Conservation (phyloP, 2,113 vertebrate genomes). For the Garra rufa region DNA sequence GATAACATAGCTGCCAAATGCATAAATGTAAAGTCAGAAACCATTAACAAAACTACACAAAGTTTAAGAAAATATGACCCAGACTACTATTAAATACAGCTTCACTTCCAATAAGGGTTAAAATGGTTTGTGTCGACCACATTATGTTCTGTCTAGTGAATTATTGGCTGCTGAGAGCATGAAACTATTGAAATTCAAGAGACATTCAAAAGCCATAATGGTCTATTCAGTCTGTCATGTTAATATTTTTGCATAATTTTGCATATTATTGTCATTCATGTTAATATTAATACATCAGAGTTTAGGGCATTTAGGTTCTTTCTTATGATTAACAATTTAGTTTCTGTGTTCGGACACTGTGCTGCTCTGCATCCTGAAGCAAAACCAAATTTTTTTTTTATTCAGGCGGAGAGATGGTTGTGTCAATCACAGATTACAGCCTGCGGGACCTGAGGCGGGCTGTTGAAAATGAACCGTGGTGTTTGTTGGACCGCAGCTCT, state of each 20-base stretch:
- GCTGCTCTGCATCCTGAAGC: not conserved
- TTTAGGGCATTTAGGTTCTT: not conserved
- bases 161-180: slow-evolving; percentile 9
- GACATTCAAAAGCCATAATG: not conserved
- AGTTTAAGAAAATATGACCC: not conserved
- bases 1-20: not conserved
- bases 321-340: not conserved
- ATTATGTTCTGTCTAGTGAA: not conserved
- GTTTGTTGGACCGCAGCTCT: slow-evolving; percentile 44
- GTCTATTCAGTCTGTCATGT: not conserved
- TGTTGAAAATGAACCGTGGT: slow-evolving; percentile 41
- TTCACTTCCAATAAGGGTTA: not conserved
- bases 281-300: not conserved
- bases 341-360: not conserved
- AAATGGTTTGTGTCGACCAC: not conserved
- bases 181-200: slow-evolving; percentile 12
- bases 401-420: not conserved
- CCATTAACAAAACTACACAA: slow-evolving; percentile 8
- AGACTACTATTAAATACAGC: not conserved
- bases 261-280: not conserved
- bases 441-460: slow-evolving; percentile 11
- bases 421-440: slow-evolving; percentile 46
- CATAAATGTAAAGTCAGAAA: not conserved
- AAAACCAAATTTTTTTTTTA: not conserved
- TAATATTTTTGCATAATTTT: not conserved